These are phyloP conservation scores for Tachyglossus aculeatus DNA, from an alignment of 2,797 vertebrate species.

Conservation along the genomic window DNA sequence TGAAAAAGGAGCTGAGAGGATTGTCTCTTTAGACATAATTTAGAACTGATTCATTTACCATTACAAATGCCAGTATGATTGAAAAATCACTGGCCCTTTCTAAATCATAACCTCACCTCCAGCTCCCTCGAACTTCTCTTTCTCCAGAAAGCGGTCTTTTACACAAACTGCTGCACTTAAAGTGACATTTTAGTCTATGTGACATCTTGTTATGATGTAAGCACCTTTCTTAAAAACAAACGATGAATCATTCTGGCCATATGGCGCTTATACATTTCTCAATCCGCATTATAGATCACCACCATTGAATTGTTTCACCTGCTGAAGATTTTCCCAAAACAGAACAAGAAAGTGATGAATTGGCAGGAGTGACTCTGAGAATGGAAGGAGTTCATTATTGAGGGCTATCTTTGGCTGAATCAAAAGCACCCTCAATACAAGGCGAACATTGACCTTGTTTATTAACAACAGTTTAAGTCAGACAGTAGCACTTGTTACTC, in stretches of 20 bases:
- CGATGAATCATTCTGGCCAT: conserved; percentile 25
- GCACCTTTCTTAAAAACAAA: background rate
- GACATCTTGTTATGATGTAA: background rate
- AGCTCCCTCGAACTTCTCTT: background rate
- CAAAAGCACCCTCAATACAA: too few relatives aligned
- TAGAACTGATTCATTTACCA: background rate
- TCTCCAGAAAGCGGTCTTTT: background rate
- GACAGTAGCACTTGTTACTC: too few relatives aligned
- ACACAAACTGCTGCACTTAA: background rate
- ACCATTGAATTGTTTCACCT: too few relatives aligned
- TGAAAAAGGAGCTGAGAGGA: background rate
- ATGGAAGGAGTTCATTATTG: too few relatives aligned
- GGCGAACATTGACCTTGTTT: too few relatives aligned
- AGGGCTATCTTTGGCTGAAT: too few relatives aligned
- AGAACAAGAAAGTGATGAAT: too few relatives aligned
- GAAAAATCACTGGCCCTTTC: background rate
- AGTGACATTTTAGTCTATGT: conserved; percentile 1
- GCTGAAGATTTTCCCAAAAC: too few relatives aligned
- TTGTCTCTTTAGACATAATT: background rate
- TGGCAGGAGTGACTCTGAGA: too few relatives aligned
- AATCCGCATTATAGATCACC: background rate
- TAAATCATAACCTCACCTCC: background rate
- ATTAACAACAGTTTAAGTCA: too few relatives aligned
- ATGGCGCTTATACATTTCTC: conserved; percentile 8
- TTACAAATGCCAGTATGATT: background rate